A percentile compares a stretch with the other conserved stretches of the same genome.
phyloP scores from a whole-genome alignment of 2,797 vertebrate species.

The Eurystomus glaucurus region DNA sequence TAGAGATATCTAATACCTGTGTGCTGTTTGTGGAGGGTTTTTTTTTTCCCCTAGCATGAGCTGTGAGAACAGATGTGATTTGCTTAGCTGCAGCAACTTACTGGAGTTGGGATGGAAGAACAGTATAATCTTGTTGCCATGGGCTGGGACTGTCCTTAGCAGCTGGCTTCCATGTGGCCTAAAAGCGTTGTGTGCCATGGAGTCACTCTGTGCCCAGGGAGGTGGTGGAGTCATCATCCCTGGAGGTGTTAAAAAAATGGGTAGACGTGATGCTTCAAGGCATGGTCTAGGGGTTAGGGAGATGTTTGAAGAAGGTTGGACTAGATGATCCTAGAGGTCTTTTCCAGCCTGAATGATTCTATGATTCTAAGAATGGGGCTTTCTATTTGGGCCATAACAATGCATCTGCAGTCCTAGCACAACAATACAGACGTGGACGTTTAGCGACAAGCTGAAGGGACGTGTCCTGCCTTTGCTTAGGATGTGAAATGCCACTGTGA shows the following conservation, averaged over 20 bases:
- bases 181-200: not conserved
- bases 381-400: not conserved
- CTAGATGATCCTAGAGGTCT: too few relatives aligned
- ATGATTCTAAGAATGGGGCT: not conserved
- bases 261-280: too few relatives aligned
- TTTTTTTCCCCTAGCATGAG: not conserved
- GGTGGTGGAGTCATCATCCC: too few relatives aligned
- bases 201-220: not conserved
- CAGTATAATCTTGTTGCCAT: not conserved
- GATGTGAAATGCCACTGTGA: not conserved
- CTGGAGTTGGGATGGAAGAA: not conserved
- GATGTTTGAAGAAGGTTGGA: too few relatives aligned
- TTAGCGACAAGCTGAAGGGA: not conserved
- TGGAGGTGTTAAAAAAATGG: too few relatives aligned
- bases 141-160: not conserved
- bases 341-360: too few relatives aligned
- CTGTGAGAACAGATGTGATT: not conserved
- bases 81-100: not conserved
- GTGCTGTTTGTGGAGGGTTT: not conserved
- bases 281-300: too few relatives aligned
- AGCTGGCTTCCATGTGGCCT: not conserved
- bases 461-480: not conserved
- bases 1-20: not conserved
- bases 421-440: not conserved
- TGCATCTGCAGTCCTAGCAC: not conserved